Base-by-base conservation (phyloP, 2,113 vertebrate species). In the Oreochromis tanganicae region DNA sequence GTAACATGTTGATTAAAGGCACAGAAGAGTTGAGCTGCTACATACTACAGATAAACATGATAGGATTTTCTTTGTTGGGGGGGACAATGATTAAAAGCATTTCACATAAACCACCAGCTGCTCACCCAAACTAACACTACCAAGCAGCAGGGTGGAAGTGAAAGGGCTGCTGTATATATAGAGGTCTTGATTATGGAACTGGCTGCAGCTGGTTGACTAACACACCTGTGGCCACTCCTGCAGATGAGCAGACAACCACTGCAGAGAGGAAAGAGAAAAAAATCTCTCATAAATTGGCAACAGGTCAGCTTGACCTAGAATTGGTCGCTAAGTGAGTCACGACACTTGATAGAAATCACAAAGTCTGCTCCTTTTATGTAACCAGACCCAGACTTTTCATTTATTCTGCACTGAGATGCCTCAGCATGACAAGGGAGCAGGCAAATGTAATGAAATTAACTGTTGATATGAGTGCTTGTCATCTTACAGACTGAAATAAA, bases 341-440 rank as follows among this genome's bases (percentile, higher is more conserved):
- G 10, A 32, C 43, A 75, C 71, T 19, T 75, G 43, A 75, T 75
- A 75, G 71, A 50, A 32, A 75, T 41, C 17, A 57, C 41, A 82
- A 52, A 78, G n/a, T 29, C 80, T 50, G 29, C 46, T 73, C 38
- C 38, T 81, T 54, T 86, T 87, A 38, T 27, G 55, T 87, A 75
- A 55, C 36, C 85, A 75, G 80, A 75, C 34, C 11, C 21, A 81
- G 14, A 32, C n/a, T 27, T n/a, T 54, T 73, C 11, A 63, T 85
- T 85, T 29, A 27, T 80, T 38, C 54, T 41, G n/a, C 46, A 63
- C 16, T 55, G 13, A 52, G 43, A 83, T 0, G 6, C 36, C 21
- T 56, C 36, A n/a, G 54, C 56, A 14, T 5, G 9, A 27, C 13
- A 19, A 66, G 71, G 7, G 32, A 14, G 56, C 13, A 9, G 2